Percentiles rank a stretch among this genome's conserved stretches.
phyloP scores from a whole-genome alignment of 2,888 invertebrate genomes.

The Amphipyra tragopoginis region DNA sequence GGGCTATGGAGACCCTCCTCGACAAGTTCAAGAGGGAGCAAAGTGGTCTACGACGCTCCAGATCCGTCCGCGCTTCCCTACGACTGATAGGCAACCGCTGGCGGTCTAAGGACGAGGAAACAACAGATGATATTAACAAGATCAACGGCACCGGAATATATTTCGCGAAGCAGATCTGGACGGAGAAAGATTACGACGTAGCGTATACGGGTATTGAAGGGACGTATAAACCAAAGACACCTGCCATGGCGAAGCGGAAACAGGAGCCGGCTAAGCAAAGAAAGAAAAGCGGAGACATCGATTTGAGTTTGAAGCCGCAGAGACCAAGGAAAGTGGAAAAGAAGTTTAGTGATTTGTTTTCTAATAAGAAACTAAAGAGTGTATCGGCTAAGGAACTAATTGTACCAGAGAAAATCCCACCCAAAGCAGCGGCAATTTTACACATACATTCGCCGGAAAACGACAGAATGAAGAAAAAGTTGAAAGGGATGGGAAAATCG shows the following conservation, averaged over 20 bases:
- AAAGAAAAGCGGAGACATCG: conserved; percentile 84
- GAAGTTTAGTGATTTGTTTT: conserved; percentile 86
- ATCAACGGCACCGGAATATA: conserved; percentile 80
- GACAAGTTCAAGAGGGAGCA: conserved; percentile 88
- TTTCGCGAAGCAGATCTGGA: conserved; percentile 81
- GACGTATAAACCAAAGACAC: conserved; percentile 85
- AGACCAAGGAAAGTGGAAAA: conserved; percentile 81
- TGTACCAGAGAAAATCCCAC: conserved; percentile 88
- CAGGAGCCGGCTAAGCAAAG: conserved; percentile 75
- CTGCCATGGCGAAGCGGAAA: conserved; percentile 84
- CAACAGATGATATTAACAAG: conserved; percentile 74
- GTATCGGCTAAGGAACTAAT: conserved; percentile 82
- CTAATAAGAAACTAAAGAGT: conserved; percentile 85
- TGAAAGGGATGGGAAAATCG: conserved; percentile 81
- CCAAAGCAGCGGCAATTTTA: conserved; percentile 91
- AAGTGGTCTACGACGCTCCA: conserved; percentile 90
- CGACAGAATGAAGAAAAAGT: conserved; percentile 78
- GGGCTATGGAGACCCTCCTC: conserved; percentile 89
- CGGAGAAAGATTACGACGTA: conserved; percentile 82
- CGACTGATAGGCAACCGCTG: conserved; percentile 91
- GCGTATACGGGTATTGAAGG: conserved; percentile 85
- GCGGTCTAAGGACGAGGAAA: conserved; percentile 85
- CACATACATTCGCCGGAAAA: conserved; percentile 88
- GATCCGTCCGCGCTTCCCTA: conserved; percentile 93
- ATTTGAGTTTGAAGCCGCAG: conserved; percentile 81